A percentile compares a stretch with the other conserved stretches of the same genome.
Conservation (phyloP, 2,888 invertebrate species). For the Drosophila acutilabella region DNA sequence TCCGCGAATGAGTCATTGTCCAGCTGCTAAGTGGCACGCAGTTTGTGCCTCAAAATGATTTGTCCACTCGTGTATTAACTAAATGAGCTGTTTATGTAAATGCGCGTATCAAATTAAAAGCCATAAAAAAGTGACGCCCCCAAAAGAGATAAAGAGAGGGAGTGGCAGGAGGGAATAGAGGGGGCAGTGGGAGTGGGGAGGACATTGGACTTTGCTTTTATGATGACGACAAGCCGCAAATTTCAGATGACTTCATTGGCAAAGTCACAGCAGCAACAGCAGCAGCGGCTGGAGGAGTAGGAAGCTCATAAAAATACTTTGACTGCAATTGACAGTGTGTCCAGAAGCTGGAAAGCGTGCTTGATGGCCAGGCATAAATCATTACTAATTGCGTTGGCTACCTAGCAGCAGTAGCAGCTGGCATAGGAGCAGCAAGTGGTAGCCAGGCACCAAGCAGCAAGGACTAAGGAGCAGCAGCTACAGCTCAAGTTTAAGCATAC, state of each 20-base stretch:
- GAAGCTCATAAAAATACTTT: conserved; percentile 59
- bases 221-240: conserved; percentile 63
- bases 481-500: background rate
- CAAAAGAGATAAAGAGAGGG: conserved; percentile 5
- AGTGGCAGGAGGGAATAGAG: background rate
- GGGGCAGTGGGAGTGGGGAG: background rate
- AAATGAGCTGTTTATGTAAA: conserved; percentile 79
- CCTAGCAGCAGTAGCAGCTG: conserved; percentile 8
- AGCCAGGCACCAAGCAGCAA: background rate
- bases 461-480: background rate
- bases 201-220: conserved; percentile 29
- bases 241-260: conserved; percentile 67
- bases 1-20: conserved; percentile 12
- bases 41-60: conserved; percentile 52
- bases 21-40: conserved; percentile 11
- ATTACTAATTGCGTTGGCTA: conserved; percentile 64
- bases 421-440: background rate
- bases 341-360: conserved; percentile 13
- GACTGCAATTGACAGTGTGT: conserved; percentile 57
- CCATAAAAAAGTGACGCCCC: conserved; percentile 62
- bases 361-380: conserved; percentile 72
- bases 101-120: conserved; percentile 73
- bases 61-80: conserved; percentile 68
- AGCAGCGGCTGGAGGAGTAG: background rate
- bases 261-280: background rate